Percentiles rank a stretch among this genome's conserved stretches.
Conservation (phyloP, 2,797 vertebrate species). For the Cheirogaleus major region DNA sequence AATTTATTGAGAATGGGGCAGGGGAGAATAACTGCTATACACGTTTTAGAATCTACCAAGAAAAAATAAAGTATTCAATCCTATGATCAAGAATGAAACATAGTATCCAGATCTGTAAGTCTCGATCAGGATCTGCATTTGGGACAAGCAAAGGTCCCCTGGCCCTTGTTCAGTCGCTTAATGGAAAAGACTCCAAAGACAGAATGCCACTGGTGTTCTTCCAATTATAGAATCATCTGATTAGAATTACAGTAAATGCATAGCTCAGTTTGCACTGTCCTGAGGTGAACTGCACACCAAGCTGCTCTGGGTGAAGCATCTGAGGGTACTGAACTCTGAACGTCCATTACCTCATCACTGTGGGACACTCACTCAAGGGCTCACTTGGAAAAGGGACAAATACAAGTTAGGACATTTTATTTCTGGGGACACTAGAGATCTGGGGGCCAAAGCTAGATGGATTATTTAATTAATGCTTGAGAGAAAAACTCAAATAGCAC, state of each 20-base stretch:
- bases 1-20: background rate
- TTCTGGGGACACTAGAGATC: background rate
- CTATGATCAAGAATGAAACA: constrained; percentile 45
- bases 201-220: constrained; percentile 77
- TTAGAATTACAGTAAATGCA: constrained; percentile 83
- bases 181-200: constrained; percentile 79
- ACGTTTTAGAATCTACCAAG: constrained; percentile 46
- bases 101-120: constrained; percentile 45
- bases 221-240: constrained; percentile 81
- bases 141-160: constrained; percentile 74
- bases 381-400: background rate
- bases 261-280: constrained; percentile 80
- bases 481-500: constrained; percentile 21
- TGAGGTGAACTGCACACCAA: constrained; percentile 62
- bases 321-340: constrained; percentile 24
- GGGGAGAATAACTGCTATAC: background rate
- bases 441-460: background rate
- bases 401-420: background rate
- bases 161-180: constrained; percentile 79
- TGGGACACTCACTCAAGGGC: background rate
- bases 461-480: background rate
- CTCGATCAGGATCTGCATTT: constrained; percentile 62
- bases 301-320: background rate
- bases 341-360: background rate
- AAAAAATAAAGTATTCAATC: background rate